Evolutionary conservation across 2,888 invertebrate genomes (phyloP).

Genomic region (Dynastes tityus): DNA sequence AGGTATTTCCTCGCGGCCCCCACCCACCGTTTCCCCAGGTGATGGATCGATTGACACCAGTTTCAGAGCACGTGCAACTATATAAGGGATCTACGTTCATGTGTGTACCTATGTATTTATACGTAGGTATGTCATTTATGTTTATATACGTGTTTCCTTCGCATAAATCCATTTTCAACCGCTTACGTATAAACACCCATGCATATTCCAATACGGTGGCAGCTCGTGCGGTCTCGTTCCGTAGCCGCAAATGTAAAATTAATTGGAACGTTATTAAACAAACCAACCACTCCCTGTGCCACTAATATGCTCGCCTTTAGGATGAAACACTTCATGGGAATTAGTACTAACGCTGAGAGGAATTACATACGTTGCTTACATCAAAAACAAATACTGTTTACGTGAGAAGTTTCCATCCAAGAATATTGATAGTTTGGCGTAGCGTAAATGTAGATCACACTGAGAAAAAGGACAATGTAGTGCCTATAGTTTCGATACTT

Average conservation of each 20-base stretch:
- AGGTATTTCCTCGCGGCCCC: too few species aligned
- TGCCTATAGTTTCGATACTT: too few species aligned
- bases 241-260: constrained; percentile 23
- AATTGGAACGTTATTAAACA: constrained; percentile 32
- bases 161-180: neutral
- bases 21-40: too few species aligned
- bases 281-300: neutral
- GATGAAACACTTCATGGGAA: neutral
- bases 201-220: neutral
- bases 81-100: neutral
- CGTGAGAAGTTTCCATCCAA: too few species aligned
- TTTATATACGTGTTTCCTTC: neutral
- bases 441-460: too few species aligned
- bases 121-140: neutral
- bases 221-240: neutral
- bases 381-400: neutral
- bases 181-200: too few species aligned
- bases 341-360: too few species aligned
- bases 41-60: too few species aligned
- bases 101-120: neutral
- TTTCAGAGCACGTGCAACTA: too few species aligned
- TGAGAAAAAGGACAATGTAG: too few species aligned
- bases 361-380: too few species aligned
- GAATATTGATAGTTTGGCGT: too few species aligned
- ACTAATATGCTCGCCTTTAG: neutral